phyloP scores from a whole-genome alignment of 2,888 invertebrate genomes.

The Platerodrilus igneus region DNA sequence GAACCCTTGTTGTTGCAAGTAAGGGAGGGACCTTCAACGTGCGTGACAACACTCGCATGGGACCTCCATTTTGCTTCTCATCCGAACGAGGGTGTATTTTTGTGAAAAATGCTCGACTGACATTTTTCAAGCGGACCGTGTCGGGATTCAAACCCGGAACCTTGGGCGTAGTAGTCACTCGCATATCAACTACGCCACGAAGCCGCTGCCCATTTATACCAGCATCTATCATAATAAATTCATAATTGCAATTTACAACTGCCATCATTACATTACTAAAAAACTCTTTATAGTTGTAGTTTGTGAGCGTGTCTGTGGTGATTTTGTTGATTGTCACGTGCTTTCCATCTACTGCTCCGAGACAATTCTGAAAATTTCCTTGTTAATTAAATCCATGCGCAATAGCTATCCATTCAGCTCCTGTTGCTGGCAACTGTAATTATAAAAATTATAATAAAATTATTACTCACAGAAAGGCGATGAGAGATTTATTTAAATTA shows the following conservation, averaged over 20 bases:
- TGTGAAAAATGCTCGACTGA: no score
- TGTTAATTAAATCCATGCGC: constrained; percentile 14
- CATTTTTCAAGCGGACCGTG: no score
- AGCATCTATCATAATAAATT: constrained; percentile 28
- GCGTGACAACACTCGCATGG: constrained; percentile 12
- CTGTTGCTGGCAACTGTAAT: constrained; percentile 16
- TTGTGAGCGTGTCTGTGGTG: constrained; percentile 21
- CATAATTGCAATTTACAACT: constrained; percentile 26
- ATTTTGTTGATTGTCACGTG: constrained; percentile 23
- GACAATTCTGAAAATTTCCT: constrained; percentile 28
- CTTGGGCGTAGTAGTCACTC: no score
- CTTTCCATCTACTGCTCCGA: constrained; percentile 26
- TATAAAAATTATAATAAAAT: constrained; percentile 3
- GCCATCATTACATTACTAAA: constrained; percentile 27
- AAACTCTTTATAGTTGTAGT: constrained; percentile 29
- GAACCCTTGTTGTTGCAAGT: no score
- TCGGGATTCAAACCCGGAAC: no score
- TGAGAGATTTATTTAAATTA: no score
- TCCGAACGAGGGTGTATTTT: constrained; percentile 12
- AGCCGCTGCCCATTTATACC: constrained; percentile 32
- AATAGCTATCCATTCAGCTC: constrained; percentile 18
- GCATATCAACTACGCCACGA: no score
- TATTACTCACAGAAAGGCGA: no score
- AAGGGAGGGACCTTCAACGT: no score
- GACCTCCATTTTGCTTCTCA: constrained; percentile 20